Conservation (phyloP, 2,113 vertebrate genomes). For the Odontophorus gujanensis region DNA sequence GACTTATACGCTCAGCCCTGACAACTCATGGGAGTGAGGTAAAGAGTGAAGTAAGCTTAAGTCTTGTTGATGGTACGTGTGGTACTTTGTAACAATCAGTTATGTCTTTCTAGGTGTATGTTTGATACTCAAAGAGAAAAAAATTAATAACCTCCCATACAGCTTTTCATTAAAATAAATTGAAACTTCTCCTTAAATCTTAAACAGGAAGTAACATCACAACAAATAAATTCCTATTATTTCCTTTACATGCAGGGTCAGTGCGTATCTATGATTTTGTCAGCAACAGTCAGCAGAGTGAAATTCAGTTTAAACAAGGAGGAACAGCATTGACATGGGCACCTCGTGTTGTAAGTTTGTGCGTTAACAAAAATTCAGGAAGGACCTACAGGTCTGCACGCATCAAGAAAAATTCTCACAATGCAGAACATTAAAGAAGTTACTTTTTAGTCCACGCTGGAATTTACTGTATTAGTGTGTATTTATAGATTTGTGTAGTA, state of each 20-base stretch:
- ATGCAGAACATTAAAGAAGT: background rate
- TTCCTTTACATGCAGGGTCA: conserved; percentile 78
- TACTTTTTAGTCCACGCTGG: background rate
- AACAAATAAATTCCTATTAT: background rate
- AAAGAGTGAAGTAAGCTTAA: background rate
- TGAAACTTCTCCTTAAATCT: background rate
- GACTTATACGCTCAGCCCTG: background rate
- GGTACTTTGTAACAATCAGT: background rate
- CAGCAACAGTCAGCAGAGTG: conserved; percentile 78
- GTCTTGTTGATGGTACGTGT: background rate
- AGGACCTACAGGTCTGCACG: background rate
- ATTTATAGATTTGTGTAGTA: background rate
- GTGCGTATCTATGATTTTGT: conserved; percentile 91
- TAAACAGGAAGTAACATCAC: background rate
- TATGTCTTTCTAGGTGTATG: background rate
- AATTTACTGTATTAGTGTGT: background rate
- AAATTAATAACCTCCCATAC: background rate
- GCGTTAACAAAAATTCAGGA: background rate
- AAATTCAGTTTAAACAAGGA: conserved; percentile 86
- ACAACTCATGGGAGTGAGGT: background rate
- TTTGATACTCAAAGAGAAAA: background rate
- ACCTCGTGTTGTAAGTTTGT: conserved; percentile 80
- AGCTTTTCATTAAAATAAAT: background rate
- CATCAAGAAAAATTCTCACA: background rate
- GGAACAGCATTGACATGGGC: conserved; percentile 90